A percentile compares a stretch with the other conserved stretches of the same genome.
phyloP scores from a whole-genome alignment of 1,140 invertebrate species.

The Sitobion miscanthi region DNA sequence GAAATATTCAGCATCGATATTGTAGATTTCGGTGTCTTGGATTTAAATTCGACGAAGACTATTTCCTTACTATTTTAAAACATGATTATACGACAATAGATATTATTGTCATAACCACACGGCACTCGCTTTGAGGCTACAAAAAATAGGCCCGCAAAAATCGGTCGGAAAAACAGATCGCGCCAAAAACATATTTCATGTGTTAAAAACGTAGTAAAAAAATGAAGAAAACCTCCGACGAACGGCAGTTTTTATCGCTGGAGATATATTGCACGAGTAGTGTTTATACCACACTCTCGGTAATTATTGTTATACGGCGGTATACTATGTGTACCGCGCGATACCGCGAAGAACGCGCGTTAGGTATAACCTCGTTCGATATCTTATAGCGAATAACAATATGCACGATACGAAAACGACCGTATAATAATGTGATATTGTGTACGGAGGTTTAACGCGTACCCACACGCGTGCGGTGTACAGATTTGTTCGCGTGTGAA shows the following conservation, averaged over 20 bases:
- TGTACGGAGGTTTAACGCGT: not conserved
- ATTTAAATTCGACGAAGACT: not conserved
- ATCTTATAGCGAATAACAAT: too few species aligned
- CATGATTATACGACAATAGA: too few species aligned
- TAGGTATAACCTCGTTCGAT: too few species aligned
- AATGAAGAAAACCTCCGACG: not conserved
- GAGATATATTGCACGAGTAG: not conserved
- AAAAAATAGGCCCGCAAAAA: too few species aligned
- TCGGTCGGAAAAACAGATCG: too few species aligned
- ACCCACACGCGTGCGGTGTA: too few species aligned
- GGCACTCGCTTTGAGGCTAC: too few species aligned
- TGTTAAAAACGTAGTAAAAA: not conserved
- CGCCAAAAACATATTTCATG: too few species aligned
- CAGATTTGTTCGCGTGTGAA: not conserved
- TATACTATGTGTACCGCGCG: too few species aligned
- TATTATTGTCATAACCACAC: too few species aligned
- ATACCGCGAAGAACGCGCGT: too few species aligned
- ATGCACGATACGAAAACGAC: not conserved
- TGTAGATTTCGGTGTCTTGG: not conserved
- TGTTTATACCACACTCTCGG: not conserved
- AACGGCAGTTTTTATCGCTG: not conserved
- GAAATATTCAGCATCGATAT: not conserved
- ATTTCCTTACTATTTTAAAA: not conserved
- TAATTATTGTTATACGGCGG: not conserved
- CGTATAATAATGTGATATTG: not conserved